Evolutionary conservation across 2,113 vertebrate genomes (phyloP).

Genomic region (Oceanodroma tethys): DNA sequence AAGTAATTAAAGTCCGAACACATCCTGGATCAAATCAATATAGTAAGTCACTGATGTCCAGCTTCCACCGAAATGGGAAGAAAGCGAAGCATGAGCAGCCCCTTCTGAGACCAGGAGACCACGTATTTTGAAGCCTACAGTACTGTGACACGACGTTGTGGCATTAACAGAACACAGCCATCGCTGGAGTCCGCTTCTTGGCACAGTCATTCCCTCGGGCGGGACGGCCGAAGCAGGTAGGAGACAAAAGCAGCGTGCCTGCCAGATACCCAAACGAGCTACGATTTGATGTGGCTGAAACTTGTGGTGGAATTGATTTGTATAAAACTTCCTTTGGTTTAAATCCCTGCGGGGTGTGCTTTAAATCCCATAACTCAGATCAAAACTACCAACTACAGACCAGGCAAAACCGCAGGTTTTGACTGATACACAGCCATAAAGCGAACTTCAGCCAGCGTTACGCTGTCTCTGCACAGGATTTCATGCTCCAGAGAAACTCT

Average conservation of each 20-base stretch:
- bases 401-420: neutral
- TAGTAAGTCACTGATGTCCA: neutral
- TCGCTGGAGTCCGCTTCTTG: neutral
- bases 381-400: neutral
- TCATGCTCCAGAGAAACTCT: accelerated
- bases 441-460: neutral
- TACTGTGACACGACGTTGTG: accelerated
- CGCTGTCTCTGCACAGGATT: accelerated
- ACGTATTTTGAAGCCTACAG: accelerated
- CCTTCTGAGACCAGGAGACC: neutral
- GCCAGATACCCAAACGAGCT: neutral
- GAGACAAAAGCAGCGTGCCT: neutral
- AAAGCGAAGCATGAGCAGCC: accelerated
- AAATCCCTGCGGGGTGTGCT: neutral
- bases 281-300: neutral
- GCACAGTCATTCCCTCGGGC: neutral
- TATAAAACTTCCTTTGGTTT: neutral
- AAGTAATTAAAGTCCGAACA: neutral
- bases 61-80: neutral
- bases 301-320: neutral
- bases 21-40: neutral
- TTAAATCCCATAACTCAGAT: neutral
- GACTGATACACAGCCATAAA: neutral
- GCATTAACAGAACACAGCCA: neutral
- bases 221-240: too few species aligned